phyloP scores from a whole-genome alignment of 2,797 vertebrate genomes.

The Ptychadena robeensis region DNA sequence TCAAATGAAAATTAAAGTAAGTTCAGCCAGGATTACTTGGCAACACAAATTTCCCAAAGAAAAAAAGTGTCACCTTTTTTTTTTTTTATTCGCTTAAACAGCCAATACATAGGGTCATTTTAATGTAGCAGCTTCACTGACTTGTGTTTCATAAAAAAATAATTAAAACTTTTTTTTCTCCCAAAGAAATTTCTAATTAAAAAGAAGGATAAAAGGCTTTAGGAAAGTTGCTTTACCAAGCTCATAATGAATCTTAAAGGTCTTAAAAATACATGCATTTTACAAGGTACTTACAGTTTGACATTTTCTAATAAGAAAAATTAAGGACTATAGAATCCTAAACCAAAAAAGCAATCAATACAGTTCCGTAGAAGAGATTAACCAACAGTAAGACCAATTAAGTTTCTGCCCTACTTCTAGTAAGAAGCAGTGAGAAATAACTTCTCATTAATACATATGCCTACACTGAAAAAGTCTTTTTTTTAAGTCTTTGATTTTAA shows the following conservation, averaged over 20 bases:
- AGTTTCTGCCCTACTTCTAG: slow-evolving; percentile 58
- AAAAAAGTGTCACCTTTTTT: slow-evolving; percentile 40
- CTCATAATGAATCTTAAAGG: slow-evolving; percentile 60
- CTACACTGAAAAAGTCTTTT: slow-evolving; percentile 38
- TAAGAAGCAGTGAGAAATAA: slow-evolving; percentile 45
- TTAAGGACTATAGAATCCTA: slow-evolving; percentile 55
- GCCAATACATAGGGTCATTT: slow-evolving; percentile 49
- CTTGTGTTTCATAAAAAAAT: slow-evolving; percentile 58
- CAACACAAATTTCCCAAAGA: too few species aligned
- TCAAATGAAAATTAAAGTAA: slow-evolving; percentile 14
- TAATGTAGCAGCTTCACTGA: slow-evolving; percentile 37
- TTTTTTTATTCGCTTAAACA: slow-evolving; percentile 47
- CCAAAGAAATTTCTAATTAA: slow-evolving; percentile 57
- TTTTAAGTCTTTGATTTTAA: slow-evolving; percentile 40
- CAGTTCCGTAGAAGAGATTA: slow-evolving; percentile 48
- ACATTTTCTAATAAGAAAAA: slow-evolving; percentile 62
- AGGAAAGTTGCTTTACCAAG: slow-evolving; percentile 54
- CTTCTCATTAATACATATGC: slow-evolving; percentile 54
- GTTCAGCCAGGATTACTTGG: slow-evolving; percentile 34
- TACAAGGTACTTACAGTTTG: slow-evolving; percentile 61
- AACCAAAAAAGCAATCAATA: slow-evolving; percentile 59
- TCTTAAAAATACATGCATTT: slow-evolving; percentile 61
- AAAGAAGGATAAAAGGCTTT: slow-evolving; percentile 60
- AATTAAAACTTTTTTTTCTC: slow-evolving; percentile 54
- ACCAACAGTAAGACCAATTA: slow-evolving; percentile 60